Evolutionary conservation across 2,797 vertebrate genomes (phyloP), one percentile per base, ranked within the genome.

Genomic region (Eleutherodactylus coqui): DNA sequence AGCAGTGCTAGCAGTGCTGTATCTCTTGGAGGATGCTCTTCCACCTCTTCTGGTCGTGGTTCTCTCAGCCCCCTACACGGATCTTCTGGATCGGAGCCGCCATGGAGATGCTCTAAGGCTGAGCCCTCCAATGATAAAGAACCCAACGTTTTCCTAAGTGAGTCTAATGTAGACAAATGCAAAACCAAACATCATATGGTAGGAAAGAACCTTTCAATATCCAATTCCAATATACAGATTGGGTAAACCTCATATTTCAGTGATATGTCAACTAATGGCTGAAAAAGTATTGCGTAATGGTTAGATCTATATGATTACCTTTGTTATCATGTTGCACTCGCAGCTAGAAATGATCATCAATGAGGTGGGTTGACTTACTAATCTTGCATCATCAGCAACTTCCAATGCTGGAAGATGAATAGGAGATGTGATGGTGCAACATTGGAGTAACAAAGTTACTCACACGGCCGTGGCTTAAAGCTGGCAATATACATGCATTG

Each of bases 1-100:
- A 94, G 94, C 88, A 93, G 86, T 6, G 86, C 86, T 5, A 80
- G 86, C 76, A 87, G 90, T 45, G 92, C 92, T 0, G 94, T 94
- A 1, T 96, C 94, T 32, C 89, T 91, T 0, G 93, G 91, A 34
- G 93, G 92, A 89, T 94, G 94, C 43, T 95, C 94, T 0, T 95
- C 95, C 10, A 95, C 94, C 21, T 96, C 94, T 11, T 96, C 95
- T 8, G 95, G 94, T 4, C 91, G 92, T 34, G 93, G 93, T 14
- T 95, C 94, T 38, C 67, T 94, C 75, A 93, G 94, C 49, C 89
- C 92, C 10, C 84, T 90, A n/a, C 91, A 91, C 2, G 90, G 90
- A 82, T 86, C 43, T 47, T 91, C 75, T 8, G 87, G 82, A 14
- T 87, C 84, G 0, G 89, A 79, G 19, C 45, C 55, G 5, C 80